phyloP scores from a whole-genome alignment of 2,888 invertebrate species.

The Eupithecia exiguata region DNA sequence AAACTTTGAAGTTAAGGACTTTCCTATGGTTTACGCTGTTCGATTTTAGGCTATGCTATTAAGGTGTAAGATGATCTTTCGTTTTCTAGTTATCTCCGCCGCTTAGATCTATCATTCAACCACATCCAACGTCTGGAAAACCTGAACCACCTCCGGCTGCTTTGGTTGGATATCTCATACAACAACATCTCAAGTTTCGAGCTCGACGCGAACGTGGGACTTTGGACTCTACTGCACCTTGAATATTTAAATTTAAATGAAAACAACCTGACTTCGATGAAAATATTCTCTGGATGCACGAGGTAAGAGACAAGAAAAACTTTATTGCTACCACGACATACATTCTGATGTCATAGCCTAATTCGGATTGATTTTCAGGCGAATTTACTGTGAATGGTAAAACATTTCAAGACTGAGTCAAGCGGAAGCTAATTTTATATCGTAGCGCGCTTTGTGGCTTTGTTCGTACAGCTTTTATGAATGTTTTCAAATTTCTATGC shows the following conservation, averaged over 20 bases:
- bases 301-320: conserved; percentile 54
- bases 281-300: conserved; percentile 78
- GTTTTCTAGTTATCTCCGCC: conserved; percentile 78
- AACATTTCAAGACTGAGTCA: conserved; percentile 33
- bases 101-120: conserved; percentile 85
- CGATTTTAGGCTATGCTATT: not conserved
- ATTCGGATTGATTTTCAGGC: conserved; percentile 43
- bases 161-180: conserved; percentile 82
- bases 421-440: conserved; percentile 25
- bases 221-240: conserved; percentile 81
- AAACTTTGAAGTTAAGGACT: conserved; percentile 74
- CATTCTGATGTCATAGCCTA: conserved; percentile 39
- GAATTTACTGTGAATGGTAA: conserved; percentile 44
- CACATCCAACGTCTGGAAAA: conserved; percentile 83
- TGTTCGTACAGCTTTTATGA: conserved; percentile 24
- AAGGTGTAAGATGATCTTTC: conserved; percentile 35
- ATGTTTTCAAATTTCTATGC: conserved; percentile 5
- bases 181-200: conserved; percentile 81
- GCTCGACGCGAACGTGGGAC: conserved; percentile 64
- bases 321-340: conserved; percentile 32
- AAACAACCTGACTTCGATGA: conserved; percentile 81
- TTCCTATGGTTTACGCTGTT: conserved; percentile 9
- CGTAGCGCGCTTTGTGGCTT: conserved; percentile 21
- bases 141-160: conserved; percentile 79
- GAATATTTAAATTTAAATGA: conserved; percentile 80